Base-by-base conservation (phyloP, 2,888 invertebrate genomes). In the Xestia xanthographa region DNA sequence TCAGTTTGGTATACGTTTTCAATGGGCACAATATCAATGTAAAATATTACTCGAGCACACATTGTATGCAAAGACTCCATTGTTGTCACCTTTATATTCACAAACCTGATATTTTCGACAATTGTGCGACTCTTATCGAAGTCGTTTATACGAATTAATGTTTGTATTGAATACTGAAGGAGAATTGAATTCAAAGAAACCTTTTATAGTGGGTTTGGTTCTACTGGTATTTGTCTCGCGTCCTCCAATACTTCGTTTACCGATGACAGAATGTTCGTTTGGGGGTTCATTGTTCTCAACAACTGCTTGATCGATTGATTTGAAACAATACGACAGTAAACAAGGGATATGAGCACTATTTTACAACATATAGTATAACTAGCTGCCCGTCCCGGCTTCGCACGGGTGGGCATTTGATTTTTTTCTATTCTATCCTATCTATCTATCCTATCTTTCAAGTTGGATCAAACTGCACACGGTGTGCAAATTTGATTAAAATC, bases 61-160 rank as follows among this genome's bases (percentile, higher is more conserved):
- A 69, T 66, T 80, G 68, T 72, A 50, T 66, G 68, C 68, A 69
- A 70, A 83, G 43, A 79, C 69, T 69, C 62, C n/a, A 77, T 77
- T 86, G 77, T 79, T 50, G 72, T 56, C 66, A 66, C 66, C 76
- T 80, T 74, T 60, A 73, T 75, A 78, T 83, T 80, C 83, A 63
- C 67, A 69, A 68, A 69, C 71, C 67, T 69, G 71, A 72, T 75
- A 80, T 75, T 81, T 72, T 75, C 66, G 26, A 56, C 67, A 65
- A 62, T 74, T 73, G 48, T 14, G 68, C 60, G 76, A 84, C 73
- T 77, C 62, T 72, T 84, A 82, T 69, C 73, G 48, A 50, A 43
- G 60, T 50, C 66, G 81, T 84, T 69, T 77, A 72, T 69, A 50
- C 34, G 73, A 84, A 77, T 72, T 69, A 83, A 83, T 72, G 68